A percentile compares a stretch with the other conserved stretches of the same genome.
phyloP scores from a whole-genome alignment of 2,113 vertebrate species.

The Acanthisitta chloris region DNA sequence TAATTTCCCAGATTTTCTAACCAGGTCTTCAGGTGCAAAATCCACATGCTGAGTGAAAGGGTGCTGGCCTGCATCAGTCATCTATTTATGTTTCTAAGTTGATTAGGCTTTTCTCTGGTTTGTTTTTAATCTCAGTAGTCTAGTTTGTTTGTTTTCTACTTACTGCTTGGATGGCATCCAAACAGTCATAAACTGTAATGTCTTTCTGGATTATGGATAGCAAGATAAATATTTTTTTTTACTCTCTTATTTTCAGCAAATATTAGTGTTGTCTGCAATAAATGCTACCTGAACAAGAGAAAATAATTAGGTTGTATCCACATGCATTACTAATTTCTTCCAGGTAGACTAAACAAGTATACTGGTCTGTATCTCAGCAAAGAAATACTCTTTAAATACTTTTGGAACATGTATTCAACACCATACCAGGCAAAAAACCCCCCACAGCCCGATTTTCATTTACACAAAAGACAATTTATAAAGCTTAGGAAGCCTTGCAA shows the following conservation, averaged over 20 bases:
- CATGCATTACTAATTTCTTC: background rate
- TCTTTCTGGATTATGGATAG: background rate
- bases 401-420: background rate
- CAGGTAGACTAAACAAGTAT: background rate
- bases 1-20: background rate
- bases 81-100: background rate
- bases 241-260: background rate
- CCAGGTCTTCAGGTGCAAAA: background rate
- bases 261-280: background rate
- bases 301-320: background rate
- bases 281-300: background rate
- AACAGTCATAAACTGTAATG: background rate
- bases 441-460: background rate
- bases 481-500: background rate
- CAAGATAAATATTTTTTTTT: background rate
- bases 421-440: background rate
- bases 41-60: background rate
- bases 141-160: background rate
- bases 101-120: background rate
- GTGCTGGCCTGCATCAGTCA: background rate
- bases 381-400: background rate
- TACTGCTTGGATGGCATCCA: background rate
- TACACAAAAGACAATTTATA: slow-evolving; percentile 1
- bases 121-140: background rate
- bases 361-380: background rate